Percentiles rank a stretch among this genome's conserved stretches.
Evolutionary conservation across 2,888 invertebrate species (phyloP).

Genomic region (Pandemis heparana): DNA sequence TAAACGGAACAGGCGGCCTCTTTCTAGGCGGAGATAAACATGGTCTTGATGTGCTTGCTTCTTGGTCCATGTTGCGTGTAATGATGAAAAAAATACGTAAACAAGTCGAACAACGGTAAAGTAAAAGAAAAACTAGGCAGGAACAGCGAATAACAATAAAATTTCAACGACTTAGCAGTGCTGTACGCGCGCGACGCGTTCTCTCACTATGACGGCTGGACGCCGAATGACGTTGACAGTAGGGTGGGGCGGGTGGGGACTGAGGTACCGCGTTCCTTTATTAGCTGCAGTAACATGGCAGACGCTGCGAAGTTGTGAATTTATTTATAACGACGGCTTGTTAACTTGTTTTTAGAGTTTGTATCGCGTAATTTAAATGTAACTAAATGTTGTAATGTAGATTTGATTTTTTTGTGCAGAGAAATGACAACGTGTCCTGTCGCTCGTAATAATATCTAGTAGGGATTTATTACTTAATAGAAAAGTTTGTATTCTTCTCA

Average conservation of each 20-base stretch:
- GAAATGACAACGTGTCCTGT: too few species aligned
- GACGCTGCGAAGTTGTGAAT: not conserved
- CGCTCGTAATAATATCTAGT: too few species aligned
- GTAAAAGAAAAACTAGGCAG: not conserved
- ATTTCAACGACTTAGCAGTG: not conserved
- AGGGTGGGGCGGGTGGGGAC: not conserved
- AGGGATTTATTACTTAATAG: too few species aligned
- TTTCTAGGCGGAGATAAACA: not conserved
- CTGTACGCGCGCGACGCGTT: not conserved
- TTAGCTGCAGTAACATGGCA: not conserved
- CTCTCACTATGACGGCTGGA: not conserved
- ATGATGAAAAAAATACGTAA: not conserved
- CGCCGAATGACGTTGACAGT: not conserved
- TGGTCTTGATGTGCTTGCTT: not conserved
- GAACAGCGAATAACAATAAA: not conserved
- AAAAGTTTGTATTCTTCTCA: too few species aligned
- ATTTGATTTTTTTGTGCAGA: too few species aligned
- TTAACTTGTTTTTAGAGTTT: too few species aligned
- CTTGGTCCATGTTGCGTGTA: not conserved
- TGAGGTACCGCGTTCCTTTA: not conserved
- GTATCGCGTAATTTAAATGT: too few species aligned
- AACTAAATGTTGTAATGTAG: too few species aligned
- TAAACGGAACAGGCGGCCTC: not conserved
- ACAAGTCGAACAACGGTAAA: not conserved
- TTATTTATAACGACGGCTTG: too few species aligned